Evolutionary conservation across 2,113 vertebrate species (phyloP).

Genomic region (Chaetodon auriga): DNA sequence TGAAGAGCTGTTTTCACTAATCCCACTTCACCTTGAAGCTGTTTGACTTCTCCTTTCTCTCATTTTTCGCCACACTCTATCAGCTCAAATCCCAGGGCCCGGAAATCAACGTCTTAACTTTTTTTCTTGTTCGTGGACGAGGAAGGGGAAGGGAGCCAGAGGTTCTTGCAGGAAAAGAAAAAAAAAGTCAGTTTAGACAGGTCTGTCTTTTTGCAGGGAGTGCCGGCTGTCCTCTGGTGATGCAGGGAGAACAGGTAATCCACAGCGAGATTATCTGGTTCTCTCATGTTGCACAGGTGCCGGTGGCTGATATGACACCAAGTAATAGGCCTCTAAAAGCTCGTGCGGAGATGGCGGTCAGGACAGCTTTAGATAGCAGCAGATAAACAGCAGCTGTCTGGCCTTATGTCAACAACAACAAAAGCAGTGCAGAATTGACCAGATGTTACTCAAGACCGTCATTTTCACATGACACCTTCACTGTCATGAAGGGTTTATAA

Average conservation of each 20-base stretch:
- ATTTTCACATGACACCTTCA: conserved; percentile 7
- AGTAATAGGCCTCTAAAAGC: conserved; percentile 51
- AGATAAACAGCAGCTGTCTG: conserved; percentile 49
- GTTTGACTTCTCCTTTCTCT: conserved; percentile 16
- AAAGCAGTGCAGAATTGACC: neutral
- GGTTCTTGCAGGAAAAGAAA: neutral
- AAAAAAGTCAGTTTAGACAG: neutral
- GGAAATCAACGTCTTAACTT: conserved; percentile 5
- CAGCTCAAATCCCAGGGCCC: conserved; percentile 10
- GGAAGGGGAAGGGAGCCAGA: neutral
- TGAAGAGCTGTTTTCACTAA: conserved; percentile 62
- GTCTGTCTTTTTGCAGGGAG: neutral
- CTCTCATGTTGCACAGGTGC: conserved; percentile 75
- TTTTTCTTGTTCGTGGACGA: neutral
- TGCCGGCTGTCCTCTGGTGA: conserved; percentile 37
- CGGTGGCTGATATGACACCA: conserved; percentile 66
- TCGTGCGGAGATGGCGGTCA: conserved; percentile 36
- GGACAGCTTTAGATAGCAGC: conserved; percentile 45
- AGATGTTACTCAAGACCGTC: neutral
- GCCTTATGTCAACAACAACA: conserved; percentile 30
- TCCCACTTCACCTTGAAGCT: conserved; percentile 74
- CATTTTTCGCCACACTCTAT: conserved; percentile 12
- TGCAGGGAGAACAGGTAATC: conserved; percentile 69
- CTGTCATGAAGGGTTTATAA: neutral
- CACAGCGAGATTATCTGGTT: conserved; percentile 64